phyloP scores from a whole-genome alignment of 2,113 vertebrate species.

The Siniperca knerii region DNA sequence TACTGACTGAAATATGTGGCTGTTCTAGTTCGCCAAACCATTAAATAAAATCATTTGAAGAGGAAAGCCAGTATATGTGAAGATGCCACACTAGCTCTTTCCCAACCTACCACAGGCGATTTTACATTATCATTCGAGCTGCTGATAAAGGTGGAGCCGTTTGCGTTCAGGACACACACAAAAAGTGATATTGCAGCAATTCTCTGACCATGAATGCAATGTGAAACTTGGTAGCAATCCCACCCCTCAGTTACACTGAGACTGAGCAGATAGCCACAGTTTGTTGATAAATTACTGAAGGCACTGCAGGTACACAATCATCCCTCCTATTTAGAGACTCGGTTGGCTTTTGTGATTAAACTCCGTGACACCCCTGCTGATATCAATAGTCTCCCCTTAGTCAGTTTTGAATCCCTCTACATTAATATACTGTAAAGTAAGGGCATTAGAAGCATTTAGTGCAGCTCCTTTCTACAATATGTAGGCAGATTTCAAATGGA shows the following conservation, averaged over 20 bases:
- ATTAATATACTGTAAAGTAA: neutral
- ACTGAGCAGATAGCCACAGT: neutral
- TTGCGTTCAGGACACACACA: neutral
- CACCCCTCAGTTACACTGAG: neutral
- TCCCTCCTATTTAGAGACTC: neutral
- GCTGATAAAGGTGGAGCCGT: neutral
- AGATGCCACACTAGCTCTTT: neutral
- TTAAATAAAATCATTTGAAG: neutral
- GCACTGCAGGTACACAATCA: neutral
- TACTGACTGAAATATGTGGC: neutral
- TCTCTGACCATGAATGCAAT: neutral
- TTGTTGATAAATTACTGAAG: neutral
- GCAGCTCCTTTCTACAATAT: neutral
- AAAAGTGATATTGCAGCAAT: neutral
- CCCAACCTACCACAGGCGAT: neutral
- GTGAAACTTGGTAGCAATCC: neutral
- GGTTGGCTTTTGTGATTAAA: neutral
- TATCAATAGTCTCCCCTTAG: neutral
- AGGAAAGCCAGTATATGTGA: neutral
- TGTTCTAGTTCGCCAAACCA: neutral
- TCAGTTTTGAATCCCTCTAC: neutral
- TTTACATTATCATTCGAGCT: neutral
- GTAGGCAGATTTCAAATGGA: neutral
- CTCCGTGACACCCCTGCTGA: neutral
- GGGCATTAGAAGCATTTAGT: neutral